Conservation (phyloP, 1,140 invertebrate species). For the Megathymus violae region DNA sequence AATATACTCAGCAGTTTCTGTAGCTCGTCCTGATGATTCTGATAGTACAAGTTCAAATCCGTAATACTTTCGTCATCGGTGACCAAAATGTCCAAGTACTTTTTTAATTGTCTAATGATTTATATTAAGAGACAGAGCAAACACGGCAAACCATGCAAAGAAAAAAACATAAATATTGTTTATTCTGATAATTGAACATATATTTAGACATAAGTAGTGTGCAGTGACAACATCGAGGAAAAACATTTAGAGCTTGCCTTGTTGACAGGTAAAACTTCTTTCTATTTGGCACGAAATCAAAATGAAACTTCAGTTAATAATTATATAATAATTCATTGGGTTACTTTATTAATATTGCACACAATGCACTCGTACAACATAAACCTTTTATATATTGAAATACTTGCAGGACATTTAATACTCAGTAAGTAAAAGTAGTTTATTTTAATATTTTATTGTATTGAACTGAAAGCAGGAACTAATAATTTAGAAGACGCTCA, state of each 20-base stretch:
- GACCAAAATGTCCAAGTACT: constrained; percentile 82
- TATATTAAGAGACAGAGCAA: constrained; percentile 39
- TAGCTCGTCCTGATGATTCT: constrained; percentile 71
- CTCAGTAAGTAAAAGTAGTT: too few relatives aligned
- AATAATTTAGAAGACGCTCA: too few relatives aligned
- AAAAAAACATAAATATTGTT: constrained; percentile 66
- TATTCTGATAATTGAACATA: constrained; percentile 41
- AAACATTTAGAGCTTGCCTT: constrained; percentile 44
- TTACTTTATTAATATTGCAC: constrained; percentile 8
- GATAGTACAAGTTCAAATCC: constrained; percentile 71
- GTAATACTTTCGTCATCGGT: constrained; percentile 69
- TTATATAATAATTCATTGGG: background rate
- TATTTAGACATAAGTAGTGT: constrained; percentile 38
- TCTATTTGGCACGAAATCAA: constrained; percentile 26
- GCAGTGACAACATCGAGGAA: constrained; percentile 49
- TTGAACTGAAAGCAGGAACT: too few relatives aligned
- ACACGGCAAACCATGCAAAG: constrained; percentile 80
- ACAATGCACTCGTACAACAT: too few relatives aligned
- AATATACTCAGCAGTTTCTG: constrained; percentile 65
- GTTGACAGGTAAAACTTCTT: constrained; percentile 25
- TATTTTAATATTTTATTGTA: too few relatives aligned
- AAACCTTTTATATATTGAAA: too few relatives aligned
- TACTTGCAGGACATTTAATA: too few relatives aligned
- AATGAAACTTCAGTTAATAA: constrained; percentile 19
- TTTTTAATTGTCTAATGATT: constrained; percentile 77